Evolutionary conservation across 2,113 vertebrate genomes (phyloP), one percentile per base, ranked within the genome.

Genomic region (Percopsis transmontana): DNA sequence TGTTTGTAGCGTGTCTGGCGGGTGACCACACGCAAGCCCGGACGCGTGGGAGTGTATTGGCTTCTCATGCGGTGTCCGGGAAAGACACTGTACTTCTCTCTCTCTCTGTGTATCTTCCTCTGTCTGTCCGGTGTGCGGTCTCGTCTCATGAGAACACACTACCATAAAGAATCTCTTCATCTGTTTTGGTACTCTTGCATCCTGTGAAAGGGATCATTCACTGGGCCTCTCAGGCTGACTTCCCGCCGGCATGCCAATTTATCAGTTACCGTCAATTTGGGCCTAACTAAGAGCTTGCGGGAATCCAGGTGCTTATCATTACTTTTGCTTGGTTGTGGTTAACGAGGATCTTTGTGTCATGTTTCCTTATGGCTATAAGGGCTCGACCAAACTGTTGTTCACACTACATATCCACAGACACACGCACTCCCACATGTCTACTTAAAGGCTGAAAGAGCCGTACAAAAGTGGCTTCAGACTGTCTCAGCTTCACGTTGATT

Each of bases 301-400:
- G 83, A 85, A 85, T 87, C 88, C 88, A 91, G 90, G 90, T 91
- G 90, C 85, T 88, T 85, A 87, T 82, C 84, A 88, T 90, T 91
- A 89, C 85, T 85, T 77, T 74, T 52, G 69, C 58, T 82, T 85
- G 75, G 74, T 69, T 83, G 82, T 79, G 79, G 76, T 85, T 70
- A 72, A 64, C 69, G 55, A 87, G 79, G 76, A 81, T 72, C 77
- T 64, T 68, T 83, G 77, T 80, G 85, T 86, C 80, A 84, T 87
- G 84, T 85, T 80, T 62, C 75, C 75, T 76, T 83, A 71, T 70
- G 84, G 81, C 76, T 71, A 41, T 44, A 21, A 80, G 68, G 64
- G 69, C 58, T 76, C 70, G 11, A 39, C 69, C 74, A 76, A 82
- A 71, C 72, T 76, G 20, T n/a, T 66, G 59, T 44, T 58, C 72